A percentile compares a stretch with the other conserved stretches of the same genome.
Conservation (phyloP, 2,797 vertebrate genomes). For the Hozukius guyotensis region DNA sequence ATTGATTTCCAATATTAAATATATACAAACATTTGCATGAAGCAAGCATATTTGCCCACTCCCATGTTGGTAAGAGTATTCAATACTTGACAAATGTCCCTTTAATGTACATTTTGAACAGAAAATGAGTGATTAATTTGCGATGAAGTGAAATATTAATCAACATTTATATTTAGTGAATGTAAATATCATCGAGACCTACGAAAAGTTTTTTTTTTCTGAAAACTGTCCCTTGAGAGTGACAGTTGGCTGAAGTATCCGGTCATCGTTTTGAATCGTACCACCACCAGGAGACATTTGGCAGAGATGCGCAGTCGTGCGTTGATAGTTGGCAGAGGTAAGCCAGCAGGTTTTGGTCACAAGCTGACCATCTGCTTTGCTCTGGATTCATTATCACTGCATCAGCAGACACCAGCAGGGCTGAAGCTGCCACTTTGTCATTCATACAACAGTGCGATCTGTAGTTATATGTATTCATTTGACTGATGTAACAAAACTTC, state of each 20-base stretch:
- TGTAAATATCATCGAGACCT: neutral
- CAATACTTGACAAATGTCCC: no score
- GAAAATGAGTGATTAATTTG: no score
- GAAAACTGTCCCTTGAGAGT: neutral
- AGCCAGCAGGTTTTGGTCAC: constrained; percentile 55
- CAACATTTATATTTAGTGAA: neutral
- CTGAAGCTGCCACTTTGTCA: constrained; percentile 26
- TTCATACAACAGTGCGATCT: neutral
- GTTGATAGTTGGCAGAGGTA: constrained; percentile 46
- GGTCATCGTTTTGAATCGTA: constrained; percentile 4
- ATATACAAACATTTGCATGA: no score
- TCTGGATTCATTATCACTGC: constrained; percentile 51
- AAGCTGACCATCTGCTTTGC: constrained; percentile 76
- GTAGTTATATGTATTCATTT: neutral
- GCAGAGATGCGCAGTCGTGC: constrained; percentile 25
- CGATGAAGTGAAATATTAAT: neutral
- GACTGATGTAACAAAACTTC: neutral
- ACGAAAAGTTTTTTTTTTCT: neutral
- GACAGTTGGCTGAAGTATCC: neutral
- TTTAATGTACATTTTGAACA: no score
- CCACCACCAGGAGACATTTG: constrained; percentile 31
- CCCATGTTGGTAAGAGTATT: no score
- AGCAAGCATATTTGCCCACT: no score
- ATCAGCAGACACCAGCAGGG: constrained; percentile 27
- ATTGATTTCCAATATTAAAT: no score